A percentile compares a stretch with the other conserved stretches of the same genome.
phyloP scores from a whole-genome alignment of 2,797 vertebrate genomes.

The Catostomus latipinnis region DNA sequence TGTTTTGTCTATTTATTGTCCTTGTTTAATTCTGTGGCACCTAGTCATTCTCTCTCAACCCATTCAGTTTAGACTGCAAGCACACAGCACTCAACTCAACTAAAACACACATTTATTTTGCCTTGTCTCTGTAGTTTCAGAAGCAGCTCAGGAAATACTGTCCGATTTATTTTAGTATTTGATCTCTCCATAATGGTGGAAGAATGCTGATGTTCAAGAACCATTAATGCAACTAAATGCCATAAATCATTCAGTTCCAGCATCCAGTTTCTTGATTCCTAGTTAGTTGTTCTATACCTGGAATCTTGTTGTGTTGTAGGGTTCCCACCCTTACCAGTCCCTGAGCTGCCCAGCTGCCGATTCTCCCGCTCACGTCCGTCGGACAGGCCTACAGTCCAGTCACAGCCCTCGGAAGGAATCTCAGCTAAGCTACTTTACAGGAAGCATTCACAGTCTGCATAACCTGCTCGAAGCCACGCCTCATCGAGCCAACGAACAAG shows the following conservation, averaged over 20 bases:
- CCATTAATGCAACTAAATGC: too few relatives aligned
- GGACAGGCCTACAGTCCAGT: conserved; percentile 81
- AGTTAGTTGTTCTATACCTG: background rate
- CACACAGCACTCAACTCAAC: too few relatives aligned
- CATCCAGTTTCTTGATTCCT: background rate
- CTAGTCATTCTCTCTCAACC: too few relatives aligned
- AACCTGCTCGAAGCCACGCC: conserved; percentile 95
- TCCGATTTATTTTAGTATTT: too few relatives aligned
- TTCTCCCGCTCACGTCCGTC: conserved; percentile 91
- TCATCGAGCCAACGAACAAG: conserved; percentile 81
- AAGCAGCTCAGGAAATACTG: too few relatives aligned
- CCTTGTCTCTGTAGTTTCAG: too few relatives aligned
- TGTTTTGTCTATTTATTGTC: too few relatives aligned
- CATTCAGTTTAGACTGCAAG: too few relatives aligned
- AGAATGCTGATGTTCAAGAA: too few relatives aligned
- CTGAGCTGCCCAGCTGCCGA: conserved; percentile 96
- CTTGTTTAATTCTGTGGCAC: too few relatives aligned
- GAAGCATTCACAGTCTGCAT: conserved; percentile 95
- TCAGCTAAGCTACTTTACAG: conserved; percentile 94
- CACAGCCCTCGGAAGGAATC: conserved; percentile 97
- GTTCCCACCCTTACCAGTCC: conserved; percentile 96
- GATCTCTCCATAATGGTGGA: too few relatives aligned
- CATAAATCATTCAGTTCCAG: background rate
- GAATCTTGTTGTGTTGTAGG: conserved; percentile 72
- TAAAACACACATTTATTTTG: too few relatives aligned